Percentiles rank a stretch among this genome's conserved stretches.
Conservation (phyloP, 2,888 invertebrate species). For the Phaonia tiefii region DNA sequence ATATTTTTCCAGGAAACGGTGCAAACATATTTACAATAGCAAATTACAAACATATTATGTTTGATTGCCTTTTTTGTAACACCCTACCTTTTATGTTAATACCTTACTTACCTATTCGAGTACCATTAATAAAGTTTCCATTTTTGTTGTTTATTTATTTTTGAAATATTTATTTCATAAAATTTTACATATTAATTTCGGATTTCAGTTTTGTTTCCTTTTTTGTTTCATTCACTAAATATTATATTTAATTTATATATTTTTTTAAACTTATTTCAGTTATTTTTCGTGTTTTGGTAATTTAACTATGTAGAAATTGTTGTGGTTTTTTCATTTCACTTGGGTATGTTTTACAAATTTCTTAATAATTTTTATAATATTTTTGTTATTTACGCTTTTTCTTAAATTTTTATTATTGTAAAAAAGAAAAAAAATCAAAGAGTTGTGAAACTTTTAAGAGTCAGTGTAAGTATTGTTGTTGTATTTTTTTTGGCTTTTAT, state of each 20-base stretch:
- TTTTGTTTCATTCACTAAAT: slow-evolving; percentile 37
- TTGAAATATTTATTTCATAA: slow-evolving; percentile 59
- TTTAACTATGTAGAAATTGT: slow-evolving; percentile 62
- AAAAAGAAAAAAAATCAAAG: slow-evolving; percentile 37
- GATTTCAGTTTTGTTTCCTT: slow-evolving; percentile 29
- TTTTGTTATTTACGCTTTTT: slow-evolving; percentile 1
- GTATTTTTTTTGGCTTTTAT: background rate
- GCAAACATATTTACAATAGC: no score
- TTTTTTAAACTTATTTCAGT: slow-evolving; percentile 6
- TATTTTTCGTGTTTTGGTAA: background rate
- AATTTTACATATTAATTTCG: slow-evolving; percentile 63
- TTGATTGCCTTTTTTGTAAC: no score
- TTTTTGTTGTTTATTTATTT: no score
- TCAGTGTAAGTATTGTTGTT: slow-evolving; percentile 1
- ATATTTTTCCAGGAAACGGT: no score
- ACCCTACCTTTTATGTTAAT: no score
- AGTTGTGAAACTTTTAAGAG: background rate
- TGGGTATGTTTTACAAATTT: slow-evolving; percentile 22
- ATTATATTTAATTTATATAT: slow-evolving; percentile 48
- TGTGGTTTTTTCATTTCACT: slow-evolving; percentile 38
- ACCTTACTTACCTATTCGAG: no score
- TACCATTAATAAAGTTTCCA: no score
- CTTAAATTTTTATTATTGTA: background rate
- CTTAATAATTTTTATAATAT: slow-evolving; percentile 14
- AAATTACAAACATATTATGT: no score